Percentiles rank a stretch among this genome's conserved stretches.
These are phyloP conservation scores for Oncorhynchus keta DNA, from an alignment of 2,113 vertebrate genomes.

Conservation along the genomic window DNA sequence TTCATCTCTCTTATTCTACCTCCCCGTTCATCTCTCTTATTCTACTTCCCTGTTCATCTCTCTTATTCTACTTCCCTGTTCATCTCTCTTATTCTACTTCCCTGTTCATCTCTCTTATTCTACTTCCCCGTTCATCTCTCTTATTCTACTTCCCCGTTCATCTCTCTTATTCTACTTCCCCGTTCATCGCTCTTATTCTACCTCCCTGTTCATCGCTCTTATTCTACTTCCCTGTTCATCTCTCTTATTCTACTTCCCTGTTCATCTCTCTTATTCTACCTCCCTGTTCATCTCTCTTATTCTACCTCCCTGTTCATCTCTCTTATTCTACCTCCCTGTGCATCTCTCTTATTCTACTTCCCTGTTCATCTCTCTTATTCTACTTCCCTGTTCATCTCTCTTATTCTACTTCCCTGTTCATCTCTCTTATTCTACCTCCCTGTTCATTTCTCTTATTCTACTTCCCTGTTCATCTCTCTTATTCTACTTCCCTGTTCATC, in stretches of 20 bases:
- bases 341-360: too few species aligned
- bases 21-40: slow-evolving; percentile 5
- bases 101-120: not conserved
- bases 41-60: not conserved
- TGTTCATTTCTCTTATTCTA: slow-evolving; percentile 4
- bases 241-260: not conserved
- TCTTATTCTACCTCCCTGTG: not conserved
- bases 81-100: slow-evolving; percentile 11
- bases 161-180: slow-evolving; percentile 12
- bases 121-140: not conserved
- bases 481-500: not conserved
- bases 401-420: not conserved
- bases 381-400: slow-evolving; percentile 9
- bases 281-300: not conserved
- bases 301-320: slow-evolving; percentile 2
- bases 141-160: not conserved
- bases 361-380: slow-evolving; percentile 1
- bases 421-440: too few species aligned
- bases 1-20: slow-evolving; percentile 7
- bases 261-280: too few species aligned
- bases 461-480: slow-evolving; percentile 8
- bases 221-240: slow-evolving; percentile 1
- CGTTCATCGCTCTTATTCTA: slow-evolving; percentile 3
- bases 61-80: not conserved
- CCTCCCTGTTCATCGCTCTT: not conserved